phyloP scores from a whole-genome alignment of 2,113 vertebrate genomes.

The Anhinga rufa region DNA sequence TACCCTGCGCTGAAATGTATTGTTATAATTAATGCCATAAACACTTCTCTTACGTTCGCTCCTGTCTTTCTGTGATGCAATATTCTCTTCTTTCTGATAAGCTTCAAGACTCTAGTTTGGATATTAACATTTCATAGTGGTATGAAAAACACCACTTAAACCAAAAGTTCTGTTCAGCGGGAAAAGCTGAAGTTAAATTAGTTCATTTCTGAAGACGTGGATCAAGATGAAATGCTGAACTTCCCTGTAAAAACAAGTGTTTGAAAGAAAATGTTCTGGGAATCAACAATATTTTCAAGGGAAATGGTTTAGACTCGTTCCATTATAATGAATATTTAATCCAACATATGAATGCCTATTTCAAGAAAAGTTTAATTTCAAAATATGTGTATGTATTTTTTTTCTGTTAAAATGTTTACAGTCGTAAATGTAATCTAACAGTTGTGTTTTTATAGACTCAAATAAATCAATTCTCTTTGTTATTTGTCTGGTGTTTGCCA shows the following conservation, averaged over 20 bases:
- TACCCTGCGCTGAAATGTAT: background rate
- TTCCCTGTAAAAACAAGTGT: background rate
- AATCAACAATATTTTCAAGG: background rate
- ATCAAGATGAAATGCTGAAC: background rate
- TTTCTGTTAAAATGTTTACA: background rate
- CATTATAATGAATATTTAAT: background rate
- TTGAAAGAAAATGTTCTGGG: background rate
- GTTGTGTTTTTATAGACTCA: background rate
- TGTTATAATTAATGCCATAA: background rate
- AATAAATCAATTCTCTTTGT: background rate
- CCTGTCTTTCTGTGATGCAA: background rate
- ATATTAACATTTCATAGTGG: background rate
- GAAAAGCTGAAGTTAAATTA: background rate
- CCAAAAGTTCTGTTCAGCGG: background rate
- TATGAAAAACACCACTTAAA: background rate
- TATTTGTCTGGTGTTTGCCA: background rate
- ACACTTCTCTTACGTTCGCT: background rate
- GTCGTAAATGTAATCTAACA: background rate
- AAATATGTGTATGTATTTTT: background rate
- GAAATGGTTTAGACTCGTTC: background rate
- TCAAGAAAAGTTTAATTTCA: background rate
- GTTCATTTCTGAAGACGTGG: background rate
- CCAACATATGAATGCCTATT: background rate
- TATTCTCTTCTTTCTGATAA: background rate
- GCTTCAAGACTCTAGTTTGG: background rate